These are phyloP conservation scores for Aphyosemion australe DNA, from an alignment of 2,113 vertebrate species.

Conservation along the genomic window DNA sequence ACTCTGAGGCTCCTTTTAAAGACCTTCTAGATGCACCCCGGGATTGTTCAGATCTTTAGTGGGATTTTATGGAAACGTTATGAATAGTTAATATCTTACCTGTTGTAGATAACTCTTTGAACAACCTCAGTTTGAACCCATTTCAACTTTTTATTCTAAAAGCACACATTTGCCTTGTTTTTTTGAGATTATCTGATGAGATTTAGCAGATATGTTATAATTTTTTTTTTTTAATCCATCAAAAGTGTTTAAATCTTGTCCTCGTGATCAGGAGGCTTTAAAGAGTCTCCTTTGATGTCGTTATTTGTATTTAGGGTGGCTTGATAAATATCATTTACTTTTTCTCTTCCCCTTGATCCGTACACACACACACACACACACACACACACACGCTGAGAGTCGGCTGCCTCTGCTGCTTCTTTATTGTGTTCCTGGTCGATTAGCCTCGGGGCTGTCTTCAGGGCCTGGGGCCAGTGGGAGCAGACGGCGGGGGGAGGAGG, in stretches of 20 bases:
- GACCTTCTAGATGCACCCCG: too few relatives aligned
- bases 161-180: not conserved
- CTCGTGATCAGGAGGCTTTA: not conserved
- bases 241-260: not conserved
- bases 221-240: too few relatives aligned
- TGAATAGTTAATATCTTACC: too few relatives aligned
- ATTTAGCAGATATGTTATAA: not conserved
- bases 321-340: slow-evolving; percentile 34
- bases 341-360: slow-evolving; percentile 37
- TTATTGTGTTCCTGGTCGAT: slow-evolving; percentile 84
- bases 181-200: slow-evolving; percentile 3
- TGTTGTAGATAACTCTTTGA: too few relatives aligned
- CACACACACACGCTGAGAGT: slow-evolving; percentile 18
- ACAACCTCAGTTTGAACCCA: too few relatives aligned
- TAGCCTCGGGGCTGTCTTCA: slow-evolving; percentile 89
- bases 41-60: too few relatives aligned
- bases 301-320: slow-evolving; percentile 16
- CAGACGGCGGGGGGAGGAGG: slow-evolving; percentile 32
- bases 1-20: too few relatives aligned
- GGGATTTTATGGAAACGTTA: too few relatives aligned
- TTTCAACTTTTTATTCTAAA: too few relatives aligned
- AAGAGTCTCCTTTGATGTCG: slow-evolving; percentile 9
- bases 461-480: slow-evolving; percentile 83
- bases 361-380: slow-evolving; percentile 16
- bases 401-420: slow-evolving; percentile 43